phyloP scores from a whole-genome alignment of 2,797 vertebrate species.

The Clarias pachynema region DNA sequence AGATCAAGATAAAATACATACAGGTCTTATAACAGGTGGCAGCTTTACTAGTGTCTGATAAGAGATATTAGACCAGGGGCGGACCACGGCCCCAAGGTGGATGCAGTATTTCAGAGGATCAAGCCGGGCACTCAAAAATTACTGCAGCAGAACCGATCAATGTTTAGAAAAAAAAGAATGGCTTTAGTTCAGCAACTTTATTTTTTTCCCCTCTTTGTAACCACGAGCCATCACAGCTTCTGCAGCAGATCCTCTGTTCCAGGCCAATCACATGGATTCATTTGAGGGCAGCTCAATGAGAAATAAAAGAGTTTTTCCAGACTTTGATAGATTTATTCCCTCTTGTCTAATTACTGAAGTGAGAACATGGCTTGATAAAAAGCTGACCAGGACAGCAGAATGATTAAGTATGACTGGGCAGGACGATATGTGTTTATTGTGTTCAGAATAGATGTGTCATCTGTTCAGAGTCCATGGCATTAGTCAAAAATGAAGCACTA shows the following conservation, averaged over 20 bases:
- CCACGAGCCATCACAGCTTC: neutral
- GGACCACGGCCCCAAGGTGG: neutral
- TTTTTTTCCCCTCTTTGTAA: neutral
- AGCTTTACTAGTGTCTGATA: neutral
- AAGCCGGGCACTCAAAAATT: neutral
- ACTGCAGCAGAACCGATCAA: neutral
- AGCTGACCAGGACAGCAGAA: neutral
- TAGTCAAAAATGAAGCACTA: neutral
- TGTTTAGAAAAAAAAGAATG: neutral
- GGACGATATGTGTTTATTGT: neutral
- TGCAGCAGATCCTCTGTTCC: neutral
- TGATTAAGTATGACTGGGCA: neutral
- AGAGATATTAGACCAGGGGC: conserved; percentile 7
- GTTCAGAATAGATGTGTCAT: neutral
- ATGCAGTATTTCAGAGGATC: conserved; percentile 1
- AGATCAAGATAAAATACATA: conserved; percentile 9
- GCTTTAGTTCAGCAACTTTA: neutral
- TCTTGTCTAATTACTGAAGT: neutral
- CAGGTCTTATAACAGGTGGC: neutral
- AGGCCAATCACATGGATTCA: neutral
- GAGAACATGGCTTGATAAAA: neutral
- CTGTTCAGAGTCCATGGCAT: neutral
- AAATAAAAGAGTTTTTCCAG: neutral
- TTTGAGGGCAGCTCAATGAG: neutral
- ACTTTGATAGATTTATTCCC: neutral